Percentiles rank a stretch among this genome's conserved stretches.
phyloP scores from a whole-genome alignment of 2,113 vertebrate genomes.

The Rhagologus leucostigma region DNA sequence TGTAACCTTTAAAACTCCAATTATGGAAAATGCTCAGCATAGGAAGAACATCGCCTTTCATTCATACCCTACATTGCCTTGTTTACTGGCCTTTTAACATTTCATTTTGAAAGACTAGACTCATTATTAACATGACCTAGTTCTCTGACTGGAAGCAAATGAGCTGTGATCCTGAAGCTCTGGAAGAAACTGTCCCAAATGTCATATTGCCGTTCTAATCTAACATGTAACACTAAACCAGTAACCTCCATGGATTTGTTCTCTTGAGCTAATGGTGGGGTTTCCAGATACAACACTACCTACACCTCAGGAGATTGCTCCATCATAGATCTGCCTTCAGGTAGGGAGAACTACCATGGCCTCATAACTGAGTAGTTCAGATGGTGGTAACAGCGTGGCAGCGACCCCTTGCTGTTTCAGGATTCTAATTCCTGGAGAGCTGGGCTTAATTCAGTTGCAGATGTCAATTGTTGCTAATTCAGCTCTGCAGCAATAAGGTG shows the following conservation, averaged over 20 bases:
- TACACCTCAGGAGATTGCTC: background rate
- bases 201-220: background rate
- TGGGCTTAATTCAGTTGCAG: constrained; percentile 17
- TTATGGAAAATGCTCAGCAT: background rate
- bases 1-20: background rate
- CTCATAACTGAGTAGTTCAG: background rate
- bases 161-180: background rate
- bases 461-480: constrained; percentile 7
- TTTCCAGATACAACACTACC: background rate
- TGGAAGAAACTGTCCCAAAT: background rate
- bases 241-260: background rate
- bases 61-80: background rate
- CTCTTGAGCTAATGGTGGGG: background rate
- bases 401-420: fast-evolving
- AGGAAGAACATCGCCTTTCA: background rate
- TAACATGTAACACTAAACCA: background rate
- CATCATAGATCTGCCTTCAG: background rate
- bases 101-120: background rate
- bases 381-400: background rate
- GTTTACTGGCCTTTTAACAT: background rate
- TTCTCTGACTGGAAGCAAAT: background rate
- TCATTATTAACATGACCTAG: background rate
- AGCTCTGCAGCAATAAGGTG: background rate
- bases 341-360: background rate
- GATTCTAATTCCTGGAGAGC: constrained; percentile 34